These are phyloP conservation scores for Scaptomyza cyrtandrae DNA, from an alignment of 2,888 invertebrate genomes.

Conservation along the genomic window DNA sequence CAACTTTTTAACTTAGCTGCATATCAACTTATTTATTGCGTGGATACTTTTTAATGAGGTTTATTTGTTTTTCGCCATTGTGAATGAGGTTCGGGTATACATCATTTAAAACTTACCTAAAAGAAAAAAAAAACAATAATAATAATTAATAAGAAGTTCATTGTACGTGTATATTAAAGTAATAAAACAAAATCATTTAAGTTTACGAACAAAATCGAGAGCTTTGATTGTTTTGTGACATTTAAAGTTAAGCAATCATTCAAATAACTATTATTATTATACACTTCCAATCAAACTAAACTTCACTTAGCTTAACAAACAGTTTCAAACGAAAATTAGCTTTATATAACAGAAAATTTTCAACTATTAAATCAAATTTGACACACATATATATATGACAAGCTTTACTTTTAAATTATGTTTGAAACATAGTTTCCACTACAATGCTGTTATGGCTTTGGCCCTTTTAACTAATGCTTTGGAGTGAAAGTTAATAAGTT, in stretches of 20 bases:
- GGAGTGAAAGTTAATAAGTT: constrained; percentile 47
- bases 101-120: constrained; percentile 39
- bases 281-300: too few relatives aligned
- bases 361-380: constrained; percentile 18
- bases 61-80: background rate
- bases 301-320: too few relatives aligned
- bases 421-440: constrained; percentile 4
- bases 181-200: too few relatives aligned
- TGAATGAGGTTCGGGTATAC: background rate
- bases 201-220: background rate
- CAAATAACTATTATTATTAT: too few relatives aligned
- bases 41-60: background rate
- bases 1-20: constrained; percentile 48
- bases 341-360: background rate
- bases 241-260: too few relatives aligned
- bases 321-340: background rate
- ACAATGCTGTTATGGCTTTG: background rate
- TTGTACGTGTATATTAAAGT: too few relatives aligned
- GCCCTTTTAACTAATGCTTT: constrained; percentile 2
- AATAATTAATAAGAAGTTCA: background rate
- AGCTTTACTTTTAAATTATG: background rate
- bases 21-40: constrained; percentile 13
- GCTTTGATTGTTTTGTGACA: background rate
- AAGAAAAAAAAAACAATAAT: background rate
- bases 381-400: constrained; percentile 5